Evolutionary conservation across 2,113 vertebrate species (phyloP), one percentile per base, ranked within the genome.

Genomic region (Aldabrachelys gigantea): DNA sequence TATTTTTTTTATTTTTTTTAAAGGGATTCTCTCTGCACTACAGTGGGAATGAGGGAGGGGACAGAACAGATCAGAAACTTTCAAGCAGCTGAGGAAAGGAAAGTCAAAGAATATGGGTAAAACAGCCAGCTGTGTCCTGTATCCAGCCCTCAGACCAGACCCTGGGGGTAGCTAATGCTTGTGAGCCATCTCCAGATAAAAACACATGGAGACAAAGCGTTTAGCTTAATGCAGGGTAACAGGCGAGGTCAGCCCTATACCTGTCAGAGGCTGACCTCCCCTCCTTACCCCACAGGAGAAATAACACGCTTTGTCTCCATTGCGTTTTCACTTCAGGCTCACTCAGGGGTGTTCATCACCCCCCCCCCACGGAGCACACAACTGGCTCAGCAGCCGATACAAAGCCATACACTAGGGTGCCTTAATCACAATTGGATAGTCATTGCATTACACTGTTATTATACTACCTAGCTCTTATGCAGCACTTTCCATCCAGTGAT

Each of bases 391-490:
- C 1, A 41, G 25, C 2, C 53, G 72, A 87, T 83, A 80, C 11
- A 0, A 0, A 27, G 38, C 19, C 50, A 54, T 84, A 62, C 56
- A 53, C 44, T 84, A 87, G 87, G 82, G 38, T 91, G 87, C 35
- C 0, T 0, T 80, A 59, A 38, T 50, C 21, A 1, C 44, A 3
- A 24, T n/a, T 49, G 25, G 35, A 5, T 35, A 57, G 31, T 44
- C 69, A 25, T 2, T 10, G 17, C 53, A 25, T 13, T 35, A 82
- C 38, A 69, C 8, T 8, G 16, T 17, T 62, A 35, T 14, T 31
- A 19, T 29, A 75, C n/a, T 35, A 11, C 72, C 35, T 24, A 24
- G 38, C 69, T 41, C 38, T 41, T 24, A 21, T 31, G 31, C 6
- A 65, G 31, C 27, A 7, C 24, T 44, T 75, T 12, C 22, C 13